Evolutionary conservation across 2,888 invertebrate genomes (phyloP).

Genomic region (Aelia acuminata): DNA sequence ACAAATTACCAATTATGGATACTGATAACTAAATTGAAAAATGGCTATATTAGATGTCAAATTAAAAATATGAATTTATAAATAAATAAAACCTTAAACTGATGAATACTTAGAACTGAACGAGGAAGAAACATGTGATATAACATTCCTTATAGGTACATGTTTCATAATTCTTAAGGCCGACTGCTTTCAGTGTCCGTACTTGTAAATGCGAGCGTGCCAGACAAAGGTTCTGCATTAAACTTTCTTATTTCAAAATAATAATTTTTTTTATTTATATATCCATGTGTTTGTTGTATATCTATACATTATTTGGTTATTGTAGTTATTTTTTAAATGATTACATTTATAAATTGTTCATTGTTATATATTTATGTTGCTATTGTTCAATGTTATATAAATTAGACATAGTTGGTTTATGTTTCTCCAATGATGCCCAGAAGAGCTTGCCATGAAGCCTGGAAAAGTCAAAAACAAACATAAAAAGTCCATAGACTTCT

Average conservation of each 20-base stretch:
- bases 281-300: too few species aligned
- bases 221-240: slow-evolving; percentile 13
- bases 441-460: too few species aligned
- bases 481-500: too few species aligned
- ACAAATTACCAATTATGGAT: background rate
- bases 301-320: too few species aligned
- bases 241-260: background rate
- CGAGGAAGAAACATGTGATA: slow-evolving; percentile 25
- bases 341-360: too few species aligned
- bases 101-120: background rate
- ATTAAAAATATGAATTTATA: background rate
- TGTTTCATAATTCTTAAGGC: slow-evolving; percentile 26
- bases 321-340: too few species aligned
- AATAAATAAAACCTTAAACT: background rate
- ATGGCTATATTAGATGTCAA: background rate
- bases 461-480: too few species aligned
- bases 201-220: background rate
- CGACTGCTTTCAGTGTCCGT: background rate
- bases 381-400: too few species aligned
- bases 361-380: too few species aligned
- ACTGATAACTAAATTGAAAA: background rate
- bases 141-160: slow-evolving; percentile 38
- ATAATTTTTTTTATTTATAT: background rate
- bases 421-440: too few species aligned
- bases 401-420: too few species aligned